Evolutionary conservation across 2,113 vertebrate genomes (phyloP).

Genomic region (Solenodon paradoxus): DNA sequence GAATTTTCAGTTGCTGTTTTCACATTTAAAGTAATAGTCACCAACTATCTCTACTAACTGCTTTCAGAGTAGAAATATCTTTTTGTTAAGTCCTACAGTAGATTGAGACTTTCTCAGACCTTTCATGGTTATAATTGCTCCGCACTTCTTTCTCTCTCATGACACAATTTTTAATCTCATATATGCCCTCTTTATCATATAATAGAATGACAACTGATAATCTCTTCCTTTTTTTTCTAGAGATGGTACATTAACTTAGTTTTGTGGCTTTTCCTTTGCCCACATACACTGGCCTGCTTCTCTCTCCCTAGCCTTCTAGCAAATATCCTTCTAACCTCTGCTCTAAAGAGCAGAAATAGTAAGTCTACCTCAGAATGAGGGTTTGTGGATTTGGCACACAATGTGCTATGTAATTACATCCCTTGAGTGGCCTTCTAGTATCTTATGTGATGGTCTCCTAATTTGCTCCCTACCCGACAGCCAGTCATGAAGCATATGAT

Average conservation of each 20-base stretch:
- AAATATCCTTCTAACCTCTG: background rate
- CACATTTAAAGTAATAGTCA: background rate
- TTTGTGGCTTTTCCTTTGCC: background rate
- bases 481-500: background rate
- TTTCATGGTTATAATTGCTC: background rate
- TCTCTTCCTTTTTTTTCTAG: background rate
- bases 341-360: background rate
- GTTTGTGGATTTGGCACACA: background rate
- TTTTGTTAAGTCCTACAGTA: background rate
- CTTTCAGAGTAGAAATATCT: background rate
- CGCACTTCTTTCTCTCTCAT: background rate
- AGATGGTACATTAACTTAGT: background rate
- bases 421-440: background rate
- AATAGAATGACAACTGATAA: background rate
- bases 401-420: background rate
- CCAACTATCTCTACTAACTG: background rate
- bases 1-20: background rate
- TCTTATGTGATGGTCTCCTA: background rate
- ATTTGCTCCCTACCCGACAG: background rate
- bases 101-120: background rate
- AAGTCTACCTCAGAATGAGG: background rate
- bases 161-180: background rate
- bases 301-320: background rate
- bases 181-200: background rate
- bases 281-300: background rate